These are phyloP conservation scores for Eueides isabella DNA, from an alignment of 1,140 invertebrate species.

Conservation along the genomic window DNA sequence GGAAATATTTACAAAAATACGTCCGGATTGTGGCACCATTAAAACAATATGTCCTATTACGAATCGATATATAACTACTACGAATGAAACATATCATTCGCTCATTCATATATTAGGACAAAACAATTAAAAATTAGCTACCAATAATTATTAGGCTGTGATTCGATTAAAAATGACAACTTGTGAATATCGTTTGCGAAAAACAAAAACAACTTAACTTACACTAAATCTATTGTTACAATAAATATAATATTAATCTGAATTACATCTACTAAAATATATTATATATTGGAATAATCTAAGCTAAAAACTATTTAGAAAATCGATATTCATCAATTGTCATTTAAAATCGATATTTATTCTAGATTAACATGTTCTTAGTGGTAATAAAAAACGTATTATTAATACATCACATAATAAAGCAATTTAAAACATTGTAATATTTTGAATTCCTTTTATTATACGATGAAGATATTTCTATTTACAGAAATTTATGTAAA, in stretches of 20 bases:
- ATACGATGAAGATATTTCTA: neutral
- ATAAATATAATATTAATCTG: slow-evolving; percentile 14
- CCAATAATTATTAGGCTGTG: slow-evolving; percentile 4
- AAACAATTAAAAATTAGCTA: neutral
- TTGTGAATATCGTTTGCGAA: neutral
- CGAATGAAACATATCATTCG: neutral
- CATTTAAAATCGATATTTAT: slow-evolving; percentile 1
- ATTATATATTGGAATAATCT: slow-evolving; percentile 11
- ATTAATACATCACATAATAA: neutral
- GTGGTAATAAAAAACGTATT: neutral
- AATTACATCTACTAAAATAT: slow-evolving; percentile 8
- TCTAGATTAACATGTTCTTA: slow-evolving; percentile 12
- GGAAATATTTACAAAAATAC: slow-evolving; percentile 31
- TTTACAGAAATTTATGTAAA: neutral
- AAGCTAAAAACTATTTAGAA: slow-evolving; percentile 2
- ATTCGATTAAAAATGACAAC: slow-evolving; percentile 2
- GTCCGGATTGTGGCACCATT: slow-evolving; percentile 20
- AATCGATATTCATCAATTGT: neutral
- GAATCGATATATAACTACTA: neutral
- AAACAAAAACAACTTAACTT: slow-evolving; percentile 5
- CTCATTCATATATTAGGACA: slow-evolving; percentile 2
- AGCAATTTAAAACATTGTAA: neutral
- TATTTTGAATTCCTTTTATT: neutral
- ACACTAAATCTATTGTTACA: slow-evolving; percentile 1
- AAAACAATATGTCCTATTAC: slow-evolving; percentile 8